Conservation (phyloP, 2,888 invertebrate genomes). For the Neelides folsomi region DNA sequence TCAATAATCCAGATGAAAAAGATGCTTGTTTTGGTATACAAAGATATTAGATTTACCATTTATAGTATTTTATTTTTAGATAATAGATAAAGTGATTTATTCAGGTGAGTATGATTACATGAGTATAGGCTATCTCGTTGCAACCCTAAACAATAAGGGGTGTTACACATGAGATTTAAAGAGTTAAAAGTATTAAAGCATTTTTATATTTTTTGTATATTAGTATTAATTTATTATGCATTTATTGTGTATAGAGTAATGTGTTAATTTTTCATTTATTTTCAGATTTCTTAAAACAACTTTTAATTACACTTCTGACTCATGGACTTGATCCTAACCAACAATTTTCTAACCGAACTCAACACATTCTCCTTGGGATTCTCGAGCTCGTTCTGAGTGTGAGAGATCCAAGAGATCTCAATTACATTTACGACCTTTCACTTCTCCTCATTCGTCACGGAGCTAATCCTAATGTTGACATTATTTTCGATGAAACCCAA, state of each 20-base stretch:
- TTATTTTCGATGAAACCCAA: slow-evolving; percentile 38
- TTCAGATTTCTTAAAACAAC: slow-evolving; percentile 52
- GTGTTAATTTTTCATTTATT: slow-evolving; percentile 6
- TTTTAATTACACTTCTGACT: slow-evolving; percentile 40
- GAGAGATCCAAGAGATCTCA: slow-evolving; percentile 51
- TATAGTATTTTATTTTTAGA: too few species aligned
- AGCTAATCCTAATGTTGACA: slow-evolving; percentile 46
- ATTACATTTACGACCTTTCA: slow-evolving; percentile 55
- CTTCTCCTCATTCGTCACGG: slow-evolving; percentile 58
- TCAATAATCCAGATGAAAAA: slow-evolving; percentile 53
- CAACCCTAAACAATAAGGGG: too few species aligned
- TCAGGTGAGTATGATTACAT: too few species aligned
- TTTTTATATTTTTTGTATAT: not conserved
- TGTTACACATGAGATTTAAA: too few species aligned
- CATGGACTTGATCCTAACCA: slow-evolving; percentile 41
- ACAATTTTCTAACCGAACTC: slow-evolving; percentile 47
- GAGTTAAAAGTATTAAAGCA: too few species aligned
- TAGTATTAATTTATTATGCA: not conserved
- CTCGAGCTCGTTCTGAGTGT: slow-evolving; percentile 43
- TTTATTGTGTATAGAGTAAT: not conserved
- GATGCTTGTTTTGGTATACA: slow-evolving; percentile 46
- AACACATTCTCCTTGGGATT: slow-evolving; percentile 55
- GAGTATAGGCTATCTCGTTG: too few species aligned
- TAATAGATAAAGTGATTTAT: too few species aligned
- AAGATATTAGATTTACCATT: too few species aligned